Evolutionary conservation across 2,113 vertebrate species (phyloP), one percentile per base, ranked within the genome.

Genomic region (Coregonus clupeaformis): DNA sequence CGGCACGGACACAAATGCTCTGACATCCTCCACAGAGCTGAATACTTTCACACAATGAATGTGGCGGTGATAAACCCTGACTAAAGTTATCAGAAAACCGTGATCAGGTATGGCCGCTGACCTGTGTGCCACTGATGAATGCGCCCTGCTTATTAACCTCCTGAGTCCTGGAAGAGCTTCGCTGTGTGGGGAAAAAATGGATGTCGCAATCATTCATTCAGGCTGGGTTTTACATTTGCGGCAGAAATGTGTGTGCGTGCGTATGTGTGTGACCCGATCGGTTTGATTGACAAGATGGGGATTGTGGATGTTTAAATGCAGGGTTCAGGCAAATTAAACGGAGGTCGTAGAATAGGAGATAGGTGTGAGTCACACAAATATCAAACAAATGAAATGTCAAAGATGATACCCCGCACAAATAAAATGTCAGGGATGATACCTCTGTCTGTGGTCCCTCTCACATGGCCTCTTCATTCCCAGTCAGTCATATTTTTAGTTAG

Each of bases 401-500:
- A 76, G 72, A 75, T 90, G 77, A 76, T 79, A 78, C 79, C 78
- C 42, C 66, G 80, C 74, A 87, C 84, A 86, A 88, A 86, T 86
- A 64, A 89, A 90, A 91, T 89, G 85, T 89, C 89, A 84, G 75
- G 70, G 77, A 89, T 87, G 85, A 88, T 77, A 77, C 73, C 75
- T 77, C 25, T 3, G 81, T 79, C 69, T 64, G 27, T 80, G 59
- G 67, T 70, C 74, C 78, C 63, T 27, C 64, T 85, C 80, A 86
- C 77, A 77, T 71, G 76, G 63, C 71, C 72, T 52, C 74, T 80
- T 85, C 78, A 87, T 82, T 68, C 84, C 62, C 59, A 81, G 66
- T 68, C 69, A 80, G 70, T 82, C 76, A 83, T 81, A 82, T 83
- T 84, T 86, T 25, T 79, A 72, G 68, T 85, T 74, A 72, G 59